Base-by-base conservation (phyloP, 2,888 invertebrate species). In the Dryobotodes eremita region DNA sequence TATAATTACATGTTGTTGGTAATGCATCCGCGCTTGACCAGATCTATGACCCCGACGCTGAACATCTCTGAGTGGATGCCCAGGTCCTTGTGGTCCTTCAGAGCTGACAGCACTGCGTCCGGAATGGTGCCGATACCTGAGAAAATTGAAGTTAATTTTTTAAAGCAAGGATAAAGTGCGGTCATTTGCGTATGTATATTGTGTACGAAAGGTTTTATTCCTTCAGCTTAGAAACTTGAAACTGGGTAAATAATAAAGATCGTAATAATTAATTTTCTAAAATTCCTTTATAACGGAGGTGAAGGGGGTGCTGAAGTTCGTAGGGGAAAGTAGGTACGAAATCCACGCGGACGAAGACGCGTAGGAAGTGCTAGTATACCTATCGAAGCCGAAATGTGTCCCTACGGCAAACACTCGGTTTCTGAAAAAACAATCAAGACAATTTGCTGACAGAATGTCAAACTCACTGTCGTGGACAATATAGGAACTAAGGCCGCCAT, bases 61-160 rank as follows among this genome's bases (percentile, higher is more conserved):
- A 99, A 99, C 99, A 99, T 99, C 96, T 99, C 99, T 0, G 99
- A 99, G 95, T 99, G 99, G 80, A 99, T 98, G 50, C 99, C 99
- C 59, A 99, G 97, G 94, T 99, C 98, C 92, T 99, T 99, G 97
- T 99, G 99, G 88, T 98, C 97, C 78, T 97, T 98, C 77, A 99
- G 96, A 0, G 98, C 97, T 0, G 98, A 97, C 1, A 99, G 96
- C 6, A 99, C 99, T 5, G 99, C 99, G 94, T 99, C 99, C 0
- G 99, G 99, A 91, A 99, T 99, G 90, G 98, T 98, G 80, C 99
- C 99, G 92, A 99, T 99, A 91, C 99, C 99, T 98, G 94, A 23
- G 0, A 55, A 26, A 53, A 53, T 13, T 59, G 42, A 36, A 20
- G 17, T 59, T n/a, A n/a, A 20, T 62, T 31, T 31, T 31, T 1